Conservation (phyloP, 2,797 vertebrate genomes). For the Mionectes olivaceus region DNA sequence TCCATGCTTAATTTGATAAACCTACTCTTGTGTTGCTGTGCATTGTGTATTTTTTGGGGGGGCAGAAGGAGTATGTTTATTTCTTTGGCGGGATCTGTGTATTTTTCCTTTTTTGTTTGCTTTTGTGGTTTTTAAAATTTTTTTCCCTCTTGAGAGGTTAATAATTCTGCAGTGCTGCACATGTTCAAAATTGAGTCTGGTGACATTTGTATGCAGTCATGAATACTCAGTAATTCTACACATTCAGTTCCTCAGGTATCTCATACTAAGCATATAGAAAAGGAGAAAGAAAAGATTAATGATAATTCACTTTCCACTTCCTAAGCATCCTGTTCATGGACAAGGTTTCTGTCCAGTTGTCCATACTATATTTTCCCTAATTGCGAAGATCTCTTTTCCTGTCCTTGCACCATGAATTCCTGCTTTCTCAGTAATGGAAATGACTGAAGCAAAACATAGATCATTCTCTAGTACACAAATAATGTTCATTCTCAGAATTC, state of each 20-base stretch:
- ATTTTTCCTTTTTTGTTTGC: neutral
- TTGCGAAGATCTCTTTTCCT: neutral
- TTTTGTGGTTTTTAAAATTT: no score
- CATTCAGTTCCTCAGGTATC: neutral
- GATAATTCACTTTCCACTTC: neutral
- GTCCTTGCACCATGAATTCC: neutral
- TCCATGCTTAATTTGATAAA: neutral
- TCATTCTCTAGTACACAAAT: neutral
- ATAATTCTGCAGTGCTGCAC: neutral
- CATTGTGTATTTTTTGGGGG: neutral
- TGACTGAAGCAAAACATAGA: neutral
- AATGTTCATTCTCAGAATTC: neutral
- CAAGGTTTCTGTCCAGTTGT: neutral
- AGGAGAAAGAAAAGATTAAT: neutral
- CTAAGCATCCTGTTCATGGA: neutral
- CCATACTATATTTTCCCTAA: neutral
- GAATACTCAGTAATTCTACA: neutral
- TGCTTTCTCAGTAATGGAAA: neutral
- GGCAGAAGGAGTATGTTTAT: neutral
- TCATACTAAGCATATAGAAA: neutral
- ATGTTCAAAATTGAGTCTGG: fast-evolving
- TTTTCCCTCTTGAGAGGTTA: fast-evolving
- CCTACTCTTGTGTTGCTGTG: neutral
- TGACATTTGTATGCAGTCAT: neutral
- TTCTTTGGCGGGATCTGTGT: neutral